Base-by-base conservation (phyloP, 1,140 invertebrate genomes). In the Heliconius eleuchia region DNA sequence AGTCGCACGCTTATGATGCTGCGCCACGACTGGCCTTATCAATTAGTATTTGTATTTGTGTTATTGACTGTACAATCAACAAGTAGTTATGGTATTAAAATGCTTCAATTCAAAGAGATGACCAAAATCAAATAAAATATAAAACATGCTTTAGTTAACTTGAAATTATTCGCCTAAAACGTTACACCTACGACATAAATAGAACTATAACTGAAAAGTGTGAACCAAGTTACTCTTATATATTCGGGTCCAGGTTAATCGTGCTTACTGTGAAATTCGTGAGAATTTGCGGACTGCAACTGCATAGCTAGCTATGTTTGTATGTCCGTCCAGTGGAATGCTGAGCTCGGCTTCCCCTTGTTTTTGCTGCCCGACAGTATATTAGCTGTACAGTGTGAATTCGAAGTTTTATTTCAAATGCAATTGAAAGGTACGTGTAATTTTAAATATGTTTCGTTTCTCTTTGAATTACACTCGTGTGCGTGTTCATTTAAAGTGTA, bases 231-330 rank as follows among this genome's bases (percentile, higher is more conserved):
- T 66, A 66, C 60, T 66, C 60, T 66, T 66, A 66, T 66, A 30
- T 66, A 30, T 66, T 66, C 39, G 71, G 42, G 30, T 39, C 19
- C 71, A 42, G 71, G 71, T 72, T 72, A 72, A 72, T 37, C 71
- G 71, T 72, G 71, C 37, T 66, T 23, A 23, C 71, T 42, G 75
- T 81, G 76, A 78, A 81, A 71, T 77, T 81, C 80, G 73, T 81
- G 76, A 81, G 80, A 81, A 81, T 81, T 81, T 78, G 66, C 77
- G 73, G 50, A 39, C 76, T 81, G 80, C 60, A 81, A 76, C 80
- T 78, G 77, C 80, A 78, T n/a, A 52, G 76, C 46, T 72, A 72
- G 9, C 9, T 66, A 30, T 30, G 60, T 66, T 27, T 72, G 71
- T 72, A 42, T 72, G 42, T 30, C 71, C 60, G 34, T 72, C 66